Base-by-base conservation (phyloP, 2,797 vertebrate species). In the Kryptolebias ocellatus region DNA sequence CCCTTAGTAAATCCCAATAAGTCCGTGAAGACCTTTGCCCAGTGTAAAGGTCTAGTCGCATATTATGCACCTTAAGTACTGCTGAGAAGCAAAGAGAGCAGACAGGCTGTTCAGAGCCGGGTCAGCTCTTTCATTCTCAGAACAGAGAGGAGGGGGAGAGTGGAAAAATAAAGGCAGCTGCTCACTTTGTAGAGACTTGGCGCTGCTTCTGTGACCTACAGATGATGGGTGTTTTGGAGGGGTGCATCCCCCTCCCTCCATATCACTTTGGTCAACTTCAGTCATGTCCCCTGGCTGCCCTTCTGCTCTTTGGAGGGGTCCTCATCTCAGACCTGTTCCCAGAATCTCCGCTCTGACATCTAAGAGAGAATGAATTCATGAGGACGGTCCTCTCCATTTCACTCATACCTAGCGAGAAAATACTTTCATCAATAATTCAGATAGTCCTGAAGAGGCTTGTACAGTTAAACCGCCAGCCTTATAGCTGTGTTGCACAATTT, bases 151-250 rank as follows among this genome's bases (percentile, higher is more conserved):
- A 67, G 75, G 28, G 71, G 69, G 62, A 63, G 65, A 61, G 67
- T 69, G 46, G 46, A 87, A 90, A 91, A 90, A 91, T 82, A 90
- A 91, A 90, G 92, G 82, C 92, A 95, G 92, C 91, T 94, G 92
- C 90, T 93, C 81, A 78, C 92, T 86, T 92, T 74, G 89, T 86
- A 75, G 92, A 93, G 88, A 84, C 88, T 80, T 92, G 90, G 91
- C 89, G 59, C 78, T 79, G 81, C 74, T 83, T 83, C 78, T 78
- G 82, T 55, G 83, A 87, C 83, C 86, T 84, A 84, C 86, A 85
- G 75, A 90, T 81, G 76, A 86, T 76, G 51, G 71, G 53, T 59
- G 73, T 58, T 54, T 63, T 39, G 51, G 50, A 39, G 58, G 45
- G 34, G 67, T 39, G 24, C 45, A 78, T 49, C 7, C n/a, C 18